Base-by-base conservation (phyloP, 2,888 invertebrate species). In the Hirtodrosophila confusa region DNA sequence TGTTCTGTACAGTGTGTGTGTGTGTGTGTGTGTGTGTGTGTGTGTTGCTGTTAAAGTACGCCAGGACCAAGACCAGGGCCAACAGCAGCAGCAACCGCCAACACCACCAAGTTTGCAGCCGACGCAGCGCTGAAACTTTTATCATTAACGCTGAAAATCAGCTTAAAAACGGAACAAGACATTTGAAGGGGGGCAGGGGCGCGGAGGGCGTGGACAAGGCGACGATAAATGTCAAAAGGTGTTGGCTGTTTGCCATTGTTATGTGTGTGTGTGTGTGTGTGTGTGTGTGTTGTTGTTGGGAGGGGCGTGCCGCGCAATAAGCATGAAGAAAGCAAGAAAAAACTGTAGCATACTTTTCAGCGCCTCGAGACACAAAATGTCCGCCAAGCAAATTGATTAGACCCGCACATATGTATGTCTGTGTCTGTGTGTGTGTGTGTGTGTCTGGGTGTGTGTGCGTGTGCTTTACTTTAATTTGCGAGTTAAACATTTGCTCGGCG, bases 191-290 rank as follows among this genome's bases (percentile, higher is more conserved):
- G 3, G 12, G 3, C 12, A 2, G 5, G 11, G 1, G 36, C 3
- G 39, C 0, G 17, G 40, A 35, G 3, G 31, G 10, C 50, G 54
- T 62, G 48, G 62, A 66, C 41, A 53, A 54, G 62, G 57, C 63
- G 58, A 60, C 79, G 65, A 78, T 82, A 82, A 79, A 82, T 82
- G 86, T 80, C 83, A 79, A 67, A 83, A 80, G 80, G 86, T 80
- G 76, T 80, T 70, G 54, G 33, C 45, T 58, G 58, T 62, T 48
- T 60, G 54, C 35, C 31, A 36, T 53, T 27, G 39, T 53, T 40
- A 35, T 47, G n/a, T n/a, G n/a, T n/a, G n/a, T n/a, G n/a, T 40
- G 60, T 40, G 17, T 17, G 1, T 17, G 17, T 17, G 1, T 1
- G 17, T 17, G 17, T 17, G 1, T 1, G 17, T 17, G n/a, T 55